Base-by-base conservation (phyloP, 2,888 invertebrate species). In the Melinaea menophilus region DNA sequence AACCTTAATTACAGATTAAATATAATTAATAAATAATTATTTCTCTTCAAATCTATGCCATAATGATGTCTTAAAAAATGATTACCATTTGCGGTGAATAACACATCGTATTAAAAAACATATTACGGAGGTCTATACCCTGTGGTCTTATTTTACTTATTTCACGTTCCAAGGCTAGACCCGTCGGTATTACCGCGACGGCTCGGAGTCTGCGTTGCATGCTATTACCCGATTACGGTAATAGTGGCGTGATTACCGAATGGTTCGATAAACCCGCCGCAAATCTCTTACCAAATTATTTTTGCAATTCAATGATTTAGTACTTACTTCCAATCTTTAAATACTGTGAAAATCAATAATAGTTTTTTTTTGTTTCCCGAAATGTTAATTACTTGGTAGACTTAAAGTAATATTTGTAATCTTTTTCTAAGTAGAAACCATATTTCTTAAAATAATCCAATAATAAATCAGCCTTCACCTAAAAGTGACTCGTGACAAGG, bases 141-240 rank as follows among this genome's bases (percentile, higher is more conserved):
- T 61, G 56, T 59, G 61, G 47, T 33, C 51, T 64, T 61, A 62
- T 61, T 61, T 67, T 68, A 64, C 62, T 62, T 66, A 66, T 69
- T 63, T 68, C 63, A 59, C 35, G 65, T 62, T 65, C 60, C 72
- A 69, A 75, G 69, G 71, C 69, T 71, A 70, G 67, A 55, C 56
- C 63, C 59, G 62, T 63, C 72, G 74, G 71, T 70, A 69, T 71
- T 71, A 64, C 66, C 71, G 71, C 74, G 76, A 75, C 76, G 73
- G 77, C 72, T 69, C 72, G 75, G 73, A 77, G 75, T 73, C 71
- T 75, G 73, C 73, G 70, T 66, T 66, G 69, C 69, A 66, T 58
- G 71, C 72, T 73, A 80, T 79, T 79, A 77, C 63, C 66, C 72
- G 72, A 80, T 79, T 79, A 77, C 63, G 66, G 73, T 78, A 77